Percentiles rank a stretch among this genome's conserved stretches.
phyloP scores from a whole-genome alignment of 1,140 invertebrate genomes.

The Nephila pilipes region DNA sequence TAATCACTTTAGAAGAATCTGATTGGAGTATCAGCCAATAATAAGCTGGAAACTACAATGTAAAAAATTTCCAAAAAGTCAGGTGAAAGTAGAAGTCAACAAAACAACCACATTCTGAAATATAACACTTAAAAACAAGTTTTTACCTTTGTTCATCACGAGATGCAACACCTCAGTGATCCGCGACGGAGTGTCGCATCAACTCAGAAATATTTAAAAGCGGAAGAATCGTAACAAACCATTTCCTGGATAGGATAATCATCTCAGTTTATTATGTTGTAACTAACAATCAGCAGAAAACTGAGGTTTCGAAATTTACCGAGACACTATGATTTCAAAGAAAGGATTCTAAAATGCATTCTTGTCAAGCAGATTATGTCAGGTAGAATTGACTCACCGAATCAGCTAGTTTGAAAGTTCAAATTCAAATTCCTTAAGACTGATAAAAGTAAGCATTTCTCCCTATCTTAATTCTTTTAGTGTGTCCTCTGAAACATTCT shows the following conservation, averaged over 20 bases:
- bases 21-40: no score
- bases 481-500: no score
- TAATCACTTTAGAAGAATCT: no score
- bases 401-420: background rate
- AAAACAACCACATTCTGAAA: background rate
- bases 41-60: no score
- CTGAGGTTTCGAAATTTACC: background rate
- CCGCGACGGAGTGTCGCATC: background rate
- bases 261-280: background rate
- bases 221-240: background rate
- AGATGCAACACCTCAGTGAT: conserved; percentile 19
- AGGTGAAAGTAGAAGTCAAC: background rate
- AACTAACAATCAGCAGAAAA: background rate
- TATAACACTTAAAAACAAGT: background rate
- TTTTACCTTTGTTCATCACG: background rate
- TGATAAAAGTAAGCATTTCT: background rate
- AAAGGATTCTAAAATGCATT: background rate
- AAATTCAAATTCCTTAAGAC: background rate
- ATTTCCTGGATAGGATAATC: background rate
- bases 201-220: background rate
- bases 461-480: no score
- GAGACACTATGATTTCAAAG: background rate
- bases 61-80: background rate
- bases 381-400: no score
- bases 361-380: no score